phyloP scores from a whole-genome alignment of 2,113 vertebrate species.

The Noturus placidus region DNA sequence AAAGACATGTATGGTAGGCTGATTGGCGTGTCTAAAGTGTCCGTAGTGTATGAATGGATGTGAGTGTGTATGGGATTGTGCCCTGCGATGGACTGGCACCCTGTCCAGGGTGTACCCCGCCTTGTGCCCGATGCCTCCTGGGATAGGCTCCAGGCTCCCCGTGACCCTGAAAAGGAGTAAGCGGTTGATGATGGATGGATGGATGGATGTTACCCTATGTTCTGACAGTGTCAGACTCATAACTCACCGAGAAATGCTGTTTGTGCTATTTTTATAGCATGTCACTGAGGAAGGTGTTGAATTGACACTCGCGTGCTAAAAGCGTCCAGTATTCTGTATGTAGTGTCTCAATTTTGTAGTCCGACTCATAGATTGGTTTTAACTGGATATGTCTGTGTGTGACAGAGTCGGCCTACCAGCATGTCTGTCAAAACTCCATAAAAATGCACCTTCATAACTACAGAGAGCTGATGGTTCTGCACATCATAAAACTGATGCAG shows the following conservation, averaged over 20 bases:
- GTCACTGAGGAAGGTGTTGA: not conserved
- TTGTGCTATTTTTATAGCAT: slow-evolving; percentile 5
- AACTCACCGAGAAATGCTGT: not conserved
- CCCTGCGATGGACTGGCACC: too few relatives aligned
- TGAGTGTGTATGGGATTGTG: too few relatives aligned
- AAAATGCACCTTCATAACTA: not conserved
- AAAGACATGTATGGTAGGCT: too few relatives aligned
- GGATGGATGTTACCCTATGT: too few relatives aligned
- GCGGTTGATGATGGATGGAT: too few relatives aligned
- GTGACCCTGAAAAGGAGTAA: too few relatives aligned
- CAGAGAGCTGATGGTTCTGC: not conserved
- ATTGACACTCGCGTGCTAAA: slow-evolving; percentile 6
- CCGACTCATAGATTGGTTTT: not conserved
- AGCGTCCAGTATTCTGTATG: not conserved
- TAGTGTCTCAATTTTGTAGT: not conserved
- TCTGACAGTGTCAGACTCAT: not conserved
- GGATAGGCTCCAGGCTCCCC: too few relatives aligned
- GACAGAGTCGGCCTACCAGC: not conserved
- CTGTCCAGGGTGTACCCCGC: too few relatives aligned
- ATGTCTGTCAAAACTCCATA: not conserved
- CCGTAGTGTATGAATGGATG: too few relatives aligned
- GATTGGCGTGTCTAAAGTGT: too few relatives aligned
- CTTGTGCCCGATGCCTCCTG: too few relatives aligned
- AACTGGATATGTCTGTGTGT: not conserved
- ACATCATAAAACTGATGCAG: not conserved